Base-by-base conservation (phyloP, 1,140 invertebrate species). In the Saccostrea cuccullata region DNA sequence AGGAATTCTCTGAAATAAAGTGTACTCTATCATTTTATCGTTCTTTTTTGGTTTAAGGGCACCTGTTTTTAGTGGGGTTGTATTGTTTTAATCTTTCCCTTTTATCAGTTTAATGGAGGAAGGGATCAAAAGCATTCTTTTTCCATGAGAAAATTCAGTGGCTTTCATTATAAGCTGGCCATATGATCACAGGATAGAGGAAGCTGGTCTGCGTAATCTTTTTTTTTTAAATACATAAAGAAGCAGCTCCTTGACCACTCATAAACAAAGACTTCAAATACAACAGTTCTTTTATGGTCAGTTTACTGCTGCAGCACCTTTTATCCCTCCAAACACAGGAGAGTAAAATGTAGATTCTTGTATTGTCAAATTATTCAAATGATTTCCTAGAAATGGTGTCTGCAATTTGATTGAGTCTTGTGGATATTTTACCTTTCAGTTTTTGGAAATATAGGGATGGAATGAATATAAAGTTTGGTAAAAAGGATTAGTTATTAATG, bases 21-120 rank as follows among this genome's bases (percentile, higher is more conserved):
- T 20, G 47, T 47, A 47, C 47, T 47, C 47, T 47, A 47, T 47
- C 60, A 67, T 47, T 47, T 17, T 64, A 64, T 12, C 13, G 13
- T 77, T 30, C 30, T 77, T 30, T 36, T 36, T 13, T 20, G 58
- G 11, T 26, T 26, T 36, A 36, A 77, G 70, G 70, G 70, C 70
- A 77, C 70, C 70, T 77, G 70, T 36, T 77, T 77, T 77, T 77
- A 12, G 4, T 36, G 70, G 47, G 47, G 9, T 15, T 30, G 15
- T 77, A 77, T 77, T 77, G 70, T 77, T 77, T 77, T 77, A 15
- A 77, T 77, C 26, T 77, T 36, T 40, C 15, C 26, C 70, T 40
- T 36, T 77, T 77, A 77, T 77, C 70, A 77, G 70, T 77, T 77
- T 77, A 77, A 77, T 77, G 26, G 2, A 77, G 70, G 4, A 15